These are phyloP conservation scores for Tokudaia muenninki DNA, from an alignment of 2,797 vertebrate genomes.

Conservation along the genomic window DNA sequence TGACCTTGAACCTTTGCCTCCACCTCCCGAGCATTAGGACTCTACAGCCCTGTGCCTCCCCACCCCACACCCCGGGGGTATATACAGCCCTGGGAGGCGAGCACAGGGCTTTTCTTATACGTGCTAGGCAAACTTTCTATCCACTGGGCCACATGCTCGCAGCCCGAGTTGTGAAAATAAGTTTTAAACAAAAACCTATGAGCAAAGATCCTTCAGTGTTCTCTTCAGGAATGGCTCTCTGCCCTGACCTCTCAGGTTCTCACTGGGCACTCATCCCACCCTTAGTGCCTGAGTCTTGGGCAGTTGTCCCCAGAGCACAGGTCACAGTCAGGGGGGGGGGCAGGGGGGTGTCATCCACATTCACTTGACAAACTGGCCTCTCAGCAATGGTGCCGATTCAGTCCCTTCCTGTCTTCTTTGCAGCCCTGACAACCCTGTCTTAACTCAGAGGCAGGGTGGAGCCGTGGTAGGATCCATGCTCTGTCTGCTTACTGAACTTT, in stretches of 20 bases:
- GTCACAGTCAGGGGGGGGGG: too few species aligned
- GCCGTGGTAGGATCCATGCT: neutral
- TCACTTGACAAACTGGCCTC: neutral
- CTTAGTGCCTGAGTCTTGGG: neutral
- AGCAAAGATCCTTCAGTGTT: neutral
- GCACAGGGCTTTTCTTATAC: neutral
- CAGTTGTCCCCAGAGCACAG: too few species aligned
- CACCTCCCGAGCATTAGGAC: too few species aligned
- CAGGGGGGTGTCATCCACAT: neutral
- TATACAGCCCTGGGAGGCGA: neutral
- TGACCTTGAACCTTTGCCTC: neutral
- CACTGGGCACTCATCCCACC: accelerated
- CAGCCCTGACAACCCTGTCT: neutral
- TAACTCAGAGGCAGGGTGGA: neutral
- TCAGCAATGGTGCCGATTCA: neutral
- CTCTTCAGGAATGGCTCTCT: neutral
- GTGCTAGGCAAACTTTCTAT: neutral
- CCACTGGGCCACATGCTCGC: neutral
- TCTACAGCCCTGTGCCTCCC: neutral
- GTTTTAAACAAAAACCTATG: neutral
- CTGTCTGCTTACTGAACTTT: neutral
- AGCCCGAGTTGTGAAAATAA: neutral
- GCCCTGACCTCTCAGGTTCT: neutral
- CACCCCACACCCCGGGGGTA: too few species aligned
- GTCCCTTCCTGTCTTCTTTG: neutral